Evolutionary conservation across 30 jellyfish, hydroid and myxozoan genomes (phyloP).

Genomic region (Cassiopea xamachana): DNA sequence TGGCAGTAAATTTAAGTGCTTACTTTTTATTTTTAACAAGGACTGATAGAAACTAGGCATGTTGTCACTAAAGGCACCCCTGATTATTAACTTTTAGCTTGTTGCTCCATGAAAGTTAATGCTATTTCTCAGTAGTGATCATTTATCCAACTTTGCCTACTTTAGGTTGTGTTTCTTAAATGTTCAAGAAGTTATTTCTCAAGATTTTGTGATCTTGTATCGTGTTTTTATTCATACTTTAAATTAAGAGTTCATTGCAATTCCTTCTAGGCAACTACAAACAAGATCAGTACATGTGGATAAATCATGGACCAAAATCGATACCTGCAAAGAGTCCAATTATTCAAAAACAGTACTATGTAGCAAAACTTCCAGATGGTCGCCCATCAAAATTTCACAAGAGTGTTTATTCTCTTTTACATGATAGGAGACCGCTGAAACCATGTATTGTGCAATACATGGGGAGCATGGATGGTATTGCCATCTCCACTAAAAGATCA

Average conservation of each 20-base stretch:
- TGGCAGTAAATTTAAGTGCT: too few species aligned
- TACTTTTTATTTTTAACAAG: too few species aligned
- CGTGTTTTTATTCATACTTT: background rate
- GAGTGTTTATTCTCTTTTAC: constrained; percentile 70
- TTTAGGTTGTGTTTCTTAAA: too few species aligned
- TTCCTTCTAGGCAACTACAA: constrained; percentile 45
- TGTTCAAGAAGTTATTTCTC: background rate
- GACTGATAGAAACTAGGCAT: too few species aligned
- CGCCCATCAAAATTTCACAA: constrained; percentile 89
- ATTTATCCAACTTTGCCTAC: too few species aligned
- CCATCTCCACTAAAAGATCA: constrained; percentile 31
- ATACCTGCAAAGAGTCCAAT: constrained; percentile 86
- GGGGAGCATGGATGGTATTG: constrained; percentile 79
- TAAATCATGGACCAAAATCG: constrained; percentile 91
- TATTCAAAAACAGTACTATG: constrained; percentile 82
- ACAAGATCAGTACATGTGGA: constrained; percentile 85
- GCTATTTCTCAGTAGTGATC: too few species aligned
- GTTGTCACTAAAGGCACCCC: too few species aligned
- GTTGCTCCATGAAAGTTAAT: too few species aligned
- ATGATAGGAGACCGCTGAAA: constrained; percentile 75
- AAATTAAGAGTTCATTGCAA: too few species aligned
- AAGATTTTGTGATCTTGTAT: background rate
- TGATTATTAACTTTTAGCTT: too few species aligned
- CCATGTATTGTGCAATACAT: constrained; percentile 85
- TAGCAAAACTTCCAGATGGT: constrained; percentile 88